Base-by-base conservation (phyloP, 2,797 vertebrate genomes). In the Eospalax fontanierii region DNA sequence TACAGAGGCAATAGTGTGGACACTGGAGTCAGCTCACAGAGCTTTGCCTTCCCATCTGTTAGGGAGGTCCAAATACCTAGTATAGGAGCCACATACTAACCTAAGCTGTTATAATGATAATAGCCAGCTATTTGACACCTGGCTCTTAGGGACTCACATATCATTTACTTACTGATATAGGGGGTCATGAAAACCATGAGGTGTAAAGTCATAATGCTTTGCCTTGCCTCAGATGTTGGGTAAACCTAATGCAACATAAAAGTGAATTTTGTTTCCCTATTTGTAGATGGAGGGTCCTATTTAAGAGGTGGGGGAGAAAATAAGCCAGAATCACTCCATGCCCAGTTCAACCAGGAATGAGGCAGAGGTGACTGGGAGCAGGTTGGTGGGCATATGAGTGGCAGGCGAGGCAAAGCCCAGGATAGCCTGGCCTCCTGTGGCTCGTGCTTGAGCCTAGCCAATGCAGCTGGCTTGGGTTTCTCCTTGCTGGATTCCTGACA, bases 201-300 rank as follows among this genome's bases (percentile, higher is more conserved):
- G 4, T 12, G 18, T 21, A 19, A 5, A 46, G 40, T 85, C 50
- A 57, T 6, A 89, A 68, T 81, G 11, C 40, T 83, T 83, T 68
- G 66, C 90, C 66, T 54, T 78, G 33, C 30, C 75, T 40, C 43
- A 79, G 70, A 59, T 82, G 18, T 74, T 66, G 9, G 85, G 19
- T 78, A 84, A 74, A 61, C 70, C 81, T 82, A 75, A 88, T 28
- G 40, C 93, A 76, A 88, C n/a, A 68, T 74, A 57, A 79, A 70
- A 54, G 6, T 46, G 30, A 73, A 38, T 35, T 93, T 81, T 28
- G 46, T 94, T 84, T 90, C 43, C 15, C 74, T 70, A 5, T 95
- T 78, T 82, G 81, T 86, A 26, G 24, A 46, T 85, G n/a, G 16
- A 73, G 12, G 68, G 11, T 84, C 57, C 71, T 81, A 3, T 71